These are phyloP conservation scores for Sitta europaea DNA, from an alignment of 2,113 vertebrate species.

Conservation along the genomic window DNA sequence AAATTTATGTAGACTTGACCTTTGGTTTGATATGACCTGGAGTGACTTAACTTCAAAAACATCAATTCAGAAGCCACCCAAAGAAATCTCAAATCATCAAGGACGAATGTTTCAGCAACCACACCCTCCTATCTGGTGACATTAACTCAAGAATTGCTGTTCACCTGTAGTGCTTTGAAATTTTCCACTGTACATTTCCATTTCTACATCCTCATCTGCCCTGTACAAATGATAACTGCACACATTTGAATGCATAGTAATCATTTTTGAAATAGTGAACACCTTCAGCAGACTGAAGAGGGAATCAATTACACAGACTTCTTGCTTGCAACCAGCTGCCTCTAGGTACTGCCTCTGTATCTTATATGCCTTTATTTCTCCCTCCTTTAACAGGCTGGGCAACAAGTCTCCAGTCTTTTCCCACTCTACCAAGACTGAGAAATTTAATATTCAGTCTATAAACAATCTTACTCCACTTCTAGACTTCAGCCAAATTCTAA, in stretches of 20 bases:
- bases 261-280: neutral
- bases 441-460: neutral
- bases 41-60: neutral
- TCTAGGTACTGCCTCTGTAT: neutral
- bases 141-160: neutral
- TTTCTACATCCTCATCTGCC: neutral
- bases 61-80: neutral
- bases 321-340: neutral
- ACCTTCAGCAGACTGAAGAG: neutral
- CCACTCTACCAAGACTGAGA: neutral
- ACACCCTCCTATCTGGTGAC: slow-evolving; percentile 8
- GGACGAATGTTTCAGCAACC: neutral
- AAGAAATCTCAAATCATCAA: neutral
- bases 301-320: neutral
- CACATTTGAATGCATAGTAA: neutral
- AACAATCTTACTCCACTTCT: neutral
- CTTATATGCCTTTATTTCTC: neutral
- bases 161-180: neutral
- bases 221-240: neutral
- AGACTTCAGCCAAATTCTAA: neutral
- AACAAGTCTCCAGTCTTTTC: neutral
- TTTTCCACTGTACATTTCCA: neutral
- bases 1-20: neutral
- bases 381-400: neutral
- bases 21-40: neutral